These are phyloP conservation scores for Cylloceria caligata DNA, from an alignment of 2,888 invertebrate species.

Conservation along the genomic window DNA sequence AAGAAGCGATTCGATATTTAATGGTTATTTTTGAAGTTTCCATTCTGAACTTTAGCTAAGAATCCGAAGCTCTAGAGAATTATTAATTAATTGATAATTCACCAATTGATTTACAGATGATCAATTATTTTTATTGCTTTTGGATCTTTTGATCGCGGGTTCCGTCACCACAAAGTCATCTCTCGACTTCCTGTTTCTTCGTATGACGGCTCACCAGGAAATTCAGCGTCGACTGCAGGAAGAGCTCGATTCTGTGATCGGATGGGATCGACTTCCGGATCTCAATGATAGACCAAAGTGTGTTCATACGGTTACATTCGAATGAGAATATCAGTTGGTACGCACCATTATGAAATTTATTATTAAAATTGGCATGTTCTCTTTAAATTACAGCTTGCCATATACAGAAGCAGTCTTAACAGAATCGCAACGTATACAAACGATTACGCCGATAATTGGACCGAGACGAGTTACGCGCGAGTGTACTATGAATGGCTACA, in stretches of 20 bases:
- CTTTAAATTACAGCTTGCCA: slow-evolving; percentile 81
- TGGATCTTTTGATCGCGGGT: slow-evolving; percentile 90
- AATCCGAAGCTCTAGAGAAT: no score
- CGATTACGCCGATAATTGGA: slow-evolving; percentile 84
- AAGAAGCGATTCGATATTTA: slow-evolving; percentile 81
- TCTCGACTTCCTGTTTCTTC: slow-evolving; percentile 87
- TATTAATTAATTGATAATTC: no score
- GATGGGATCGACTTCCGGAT: slow-evolving; percentile 83
- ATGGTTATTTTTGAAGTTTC: slow-evolving; percentile 80
- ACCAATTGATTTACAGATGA: slow-evolving; percentile 86
- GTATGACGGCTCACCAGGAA: slow-evolving; percentile 87
- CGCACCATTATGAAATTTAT: background rate
- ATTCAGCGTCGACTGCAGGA: slow-evolving; percentile 86
- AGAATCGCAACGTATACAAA: slow-evolving; percentile 84
- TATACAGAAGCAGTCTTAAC: slow-evolving; percentile 85
- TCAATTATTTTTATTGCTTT: slow-evolving; percentile 88
- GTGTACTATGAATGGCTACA: slow-evolving; percentile 86
- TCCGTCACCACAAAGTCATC: slow-evolving; percentile 88
- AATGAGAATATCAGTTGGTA: background rate
- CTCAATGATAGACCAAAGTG: slow-evolving; percentile 85
- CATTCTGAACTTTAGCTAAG: no score
- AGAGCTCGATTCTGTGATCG: slow-evolving; percentile 85
- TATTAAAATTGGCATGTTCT: background rate
- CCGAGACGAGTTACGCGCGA: slow-evolving; percentile 86
- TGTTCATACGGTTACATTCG: slow-evolving; percentile 37